A percentile compares a stretch with the other conserved stretches of the same genome.
Conservation (phyloP, 2,113 vertebrate species). For the Hiodon alosoides region DNA sequence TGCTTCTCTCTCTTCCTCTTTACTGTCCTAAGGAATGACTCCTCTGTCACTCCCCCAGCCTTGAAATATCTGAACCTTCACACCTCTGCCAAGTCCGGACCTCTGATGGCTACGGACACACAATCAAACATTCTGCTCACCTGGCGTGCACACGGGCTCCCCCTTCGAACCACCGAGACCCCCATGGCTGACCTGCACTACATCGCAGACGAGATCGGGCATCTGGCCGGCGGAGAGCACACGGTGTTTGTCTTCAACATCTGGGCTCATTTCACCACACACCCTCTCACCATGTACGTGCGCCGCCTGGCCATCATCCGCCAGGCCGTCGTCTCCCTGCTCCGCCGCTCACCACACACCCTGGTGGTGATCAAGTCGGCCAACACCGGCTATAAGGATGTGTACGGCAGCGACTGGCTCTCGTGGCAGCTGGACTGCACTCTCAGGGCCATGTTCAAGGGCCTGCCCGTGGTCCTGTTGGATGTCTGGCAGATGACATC, state of each 20-base stretch:
- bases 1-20: not conserved
- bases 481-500: slow-evolving; percentile 51
- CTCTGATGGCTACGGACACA: slow-evolving; percentile 26
- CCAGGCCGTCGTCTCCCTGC: slow-evolving; percentile 20
- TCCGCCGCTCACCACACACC: slow-evolving; percentile 29
- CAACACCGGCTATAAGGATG: slow-evolving; percentile 35
- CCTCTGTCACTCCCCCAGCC: slow-evolving; percentile 17
- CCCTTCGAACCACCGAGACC: slow-evolving; percentile 27
- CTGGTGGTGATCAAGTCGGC: slow-evolving; percentile 36
- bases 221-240: slow-evolving; percentile 34
- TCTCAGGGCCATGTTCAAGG: slow-evolving; percentile 35
- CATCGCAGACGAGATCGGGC: slow-evolving; percentile 32
- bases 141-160: slow-evolving; percentile 40
- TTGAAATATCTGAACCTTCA: slow-evolving; percentile 32
- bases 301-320: slow-evolving; percentile 26
- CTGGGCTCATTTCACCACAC: slow-evolving; percentile 40
- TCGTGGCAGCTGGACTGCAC: slow-evolving; percentile 42
- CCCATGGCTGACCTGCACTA: slow-evolving; percentile 35
- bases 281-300: slow-evolving; percentile 26
- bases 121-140: slow-evolving; percentile 19
- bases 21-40: not conserved
- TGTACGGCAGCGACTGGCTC: slow-evolving; percentile 43
- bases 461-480: slow-evolving; percentile 35
- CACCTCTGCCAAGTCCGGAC: slow-evolving; percentile 10
- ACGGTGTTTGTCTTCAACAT: slow-evolving; percentile 32